A percentile compares a stretch with the other conserved stretches of the same genome.
phyloP scores from a whole-genome alignment of 1,140 invertebrate species.

The Macrobrachium nipponense region DNA sequence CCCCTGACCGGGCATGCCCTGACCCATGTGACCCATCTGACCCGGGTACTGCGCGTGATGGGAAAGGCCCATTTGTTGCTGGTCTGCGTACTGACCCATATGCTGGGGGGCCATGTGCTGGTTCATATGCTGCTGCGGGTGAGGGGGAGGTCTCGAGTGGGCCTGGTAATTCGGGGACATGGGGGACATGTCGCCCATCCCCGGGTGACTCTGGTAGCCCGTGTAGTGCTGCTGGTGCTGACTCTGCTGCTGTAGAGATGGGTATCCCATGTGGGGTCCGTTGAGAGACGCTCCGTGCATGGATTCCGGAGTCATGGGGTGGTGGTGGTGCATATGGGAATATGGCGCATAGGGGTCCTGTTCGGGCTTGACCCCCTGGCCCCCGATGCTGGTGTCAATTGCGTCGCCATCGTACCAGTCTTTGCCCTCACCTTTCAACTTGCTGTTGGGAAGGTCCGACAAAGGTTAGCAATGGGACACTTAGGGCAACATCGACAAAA shows the following conservation, averaged over 20 bases:
- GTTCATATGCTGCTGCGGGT: conserved; percentile 49
- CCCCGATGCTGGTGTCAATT: conserved; percentile 24
- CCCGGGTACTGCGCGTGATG: conserved; percentile 53
- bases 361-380: conserved; percentile 26
- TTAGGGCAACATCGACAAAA: not conserved
- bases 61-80: conserved; percentile 44
- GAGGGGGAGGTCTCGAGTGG: conserved; percentile 21
- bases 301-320: conserved; percentile 58
- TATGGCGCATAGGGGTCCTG: conserved; percentile 42
- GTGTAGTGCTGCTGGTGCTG: conserved; percentile 67
- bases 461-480: not conserved
- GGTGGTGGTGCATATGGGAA: conserved; percentile 45
- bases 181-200: conserved; percentile 61
- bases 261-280: conserved; percentile 65
- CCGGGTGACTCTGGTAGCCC: conserved; percentile 47
- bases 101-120: conserved; percentile 17
- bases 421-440: conserved; percentile 53
- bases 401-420: conserved; percentile 55
- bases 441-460: conserved; percentile 21
- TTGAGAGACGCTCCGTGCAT: conserved; percentile 35
- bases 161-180: conserved; percentile 63
- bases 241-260: conserved; percentile 64
- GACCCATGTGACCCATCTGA: conserved; percentile 58
- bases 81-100: not conserved
- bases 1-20: conserved; percentile 45